Base-by-base conservation (phyloP, 2,797 vertebrate species). In the Brachymystax lenok region DNA sequence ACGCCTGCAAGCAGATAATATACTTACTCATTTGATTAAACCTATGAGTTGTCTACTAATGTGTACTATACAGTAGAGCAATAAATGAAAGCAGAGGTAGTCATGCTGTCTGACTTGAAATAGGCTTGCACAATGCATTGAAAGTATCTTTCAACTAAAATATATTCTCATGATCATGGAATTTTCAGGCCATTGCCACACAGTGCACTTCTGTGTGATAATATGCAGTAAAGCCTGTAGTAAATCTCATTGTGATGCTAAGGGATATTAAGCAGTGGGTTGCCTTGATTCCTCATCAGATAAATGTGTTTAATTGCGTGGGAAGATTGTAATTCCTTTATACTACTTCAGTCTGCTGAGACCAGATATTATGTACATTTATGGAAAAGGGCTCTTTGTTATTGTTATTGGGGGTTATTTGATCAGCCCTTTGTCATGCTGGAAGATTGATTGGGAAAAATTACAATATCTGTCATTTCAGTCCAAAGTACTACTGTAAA, bases 241-340 rank as follows among this genome's bases (percentile, higher is more conserved):
- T 68, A 59, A 63, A 73, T 74, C 40, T 63, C 33, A 72, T 66
- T 74, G 63, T 54, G 28, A 40, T 28, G 61, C 73, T 59, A 27
- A 63, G 74, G 64, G 77, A 76, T 10, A 69, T 51, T 75, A 75
- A 75, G 52, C 64, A 50, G 46, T 33, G 64, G 78, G 75, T 72
- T 64, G 52, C 54, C 67, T 54, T 74, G 71, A 74, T 70, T 74
- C 67, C 40, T 52, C 69, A 61, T 70, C 33, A 70, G 72, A 72
- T 27, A 46, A 46, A 76, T 76, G 69, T 69, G 67, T 61, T 70
- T 59, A 70, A 76, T 76, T 76, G 67, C 40, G 67, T 70, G 52
- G 73, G 56, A 74, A 63, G 59, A 63, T 74, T 64, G 73, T 74
- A 64, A 64, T 74, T 74, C 73, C 63, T 54, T 63, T 63, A 46